Base-by-base conservation (phyloP, 1,140 invertebrate species). In the Plutomurus gul region DNA sequence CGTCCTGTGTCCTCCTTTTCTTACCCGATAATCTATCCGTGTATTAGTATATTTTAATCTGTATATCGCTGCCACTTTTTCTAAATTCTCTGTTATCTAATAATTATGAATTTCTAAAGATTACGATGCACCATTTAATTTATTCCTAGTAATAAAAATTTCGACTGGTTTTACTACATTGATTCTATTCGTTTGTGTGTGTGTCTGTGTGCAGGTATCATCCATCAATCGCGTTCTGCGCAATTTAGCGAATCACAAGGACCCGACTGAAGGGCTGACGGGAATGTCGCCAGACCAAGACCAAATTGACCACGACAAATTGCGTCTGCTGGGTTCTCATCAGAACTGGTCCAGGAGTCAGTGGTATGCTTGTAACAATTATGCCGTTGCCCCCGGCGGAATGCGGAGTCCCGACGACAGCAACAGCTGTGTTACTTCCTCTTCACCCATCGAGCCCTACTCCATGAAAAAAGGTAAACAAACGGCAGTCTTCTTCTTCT, bases 161-260 rank as follows among this genome's bases (percentile, higher is more conserved):
- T n/a, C n/a, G n/a, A n/a, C n/a, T n/a, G 2, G n/a, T 43, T 43
- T 8, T 43, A 37, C 65, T 36, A 4, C 10, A 25, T 18, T 71
- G 18, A 18, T 71, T 10, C 4, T n/a, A 4, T 71, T 71, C n/a
- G n/a, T 11, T 20, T 46, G 72, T 43, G 11, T 56, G 20, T 33
- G 13, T 36, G 30, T 75, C 4, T n/a, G 8, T 71, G 70, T 56
- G 22, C 76, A 98, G 96, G 96, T 98, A 46, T 99, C 96, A 7
- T 98, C 96, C n/a, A 99, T 98, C 84, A 98, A 98, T 88, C 93
- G 96, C 82, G 96, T 99, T n/a, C 88, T 99, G 80, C 90, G 96
- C 47, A 98, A 98, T 87, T 89, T 99, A 75, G 94, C 95, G 0
- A 93, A 95, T 6, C 94, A 96, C 86, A 97, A 96, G 84, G 94